A percentile compares a stretch with the other conserved stretches of the same genome.
phyloP scores from a whole-genome alignment of 2,888 invertebrate genomes.

The Lasioglossum pauxillum region DNA sequence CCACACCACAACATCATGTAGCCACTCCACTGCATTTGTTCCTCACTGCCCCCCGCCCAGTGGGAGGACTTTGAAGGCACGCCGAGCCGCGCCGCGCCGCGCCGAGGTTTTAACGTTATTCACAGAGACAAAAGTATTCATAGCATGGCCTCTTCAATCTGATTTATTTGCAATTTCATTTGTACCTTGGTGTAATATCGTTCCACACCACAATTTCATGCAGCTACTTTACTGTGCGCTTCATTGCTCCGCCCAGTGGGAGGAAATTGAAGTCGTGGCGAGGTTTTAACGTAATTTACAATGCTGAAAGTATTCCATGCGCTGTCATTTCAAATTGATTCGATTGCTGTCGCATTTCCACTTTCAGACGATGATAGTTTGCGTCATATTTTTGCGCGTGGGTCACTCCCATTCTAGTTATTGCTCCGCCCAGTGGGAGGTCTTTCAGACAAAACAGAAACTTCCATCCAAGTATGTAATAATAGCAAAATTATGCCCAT shows the following conservation, averaged over 20 bases:
- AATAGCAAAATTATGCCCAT: not conserved
- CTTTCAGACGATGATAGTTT: not conserved
- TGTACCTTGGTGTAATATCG: not conserved
- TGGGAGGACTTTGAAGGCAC: not conserved
- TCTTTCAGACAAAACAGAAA: not conserved
- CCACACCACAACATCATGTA: not conserved
- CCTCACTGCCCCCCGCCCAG: not conserved
- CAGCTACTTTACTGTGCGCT: not conserved
- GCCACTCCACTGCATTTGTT: not conserved
- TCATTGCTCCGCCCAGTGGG: not conserved
- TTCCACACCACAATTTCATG: not conserved
- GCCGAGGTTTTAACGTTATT: not conserved
- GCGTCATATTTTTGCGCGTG: not conserved
- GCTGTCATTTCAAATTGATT: not conserved
- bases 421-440: not conserved
- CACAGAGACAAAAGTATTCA: not conserved
- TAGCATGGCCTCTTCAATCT: not conserved
- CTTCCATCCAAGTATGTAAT: not conserved
- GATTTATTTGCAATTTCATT: not conserved
- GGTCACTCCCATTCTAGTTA: not conserved
- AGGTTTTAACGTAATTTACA: not conserved
- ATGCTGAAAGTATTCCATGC: not conserved
- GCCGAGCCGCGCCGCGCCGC: too few relatives aligned
- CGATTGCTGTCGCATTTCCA: not conserved
- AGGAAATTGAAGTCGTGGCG: not conserved